phyloP scores from a whole-genome alignment of 1,140 invertebrate species.

The Drepana arcuata region DNA sequence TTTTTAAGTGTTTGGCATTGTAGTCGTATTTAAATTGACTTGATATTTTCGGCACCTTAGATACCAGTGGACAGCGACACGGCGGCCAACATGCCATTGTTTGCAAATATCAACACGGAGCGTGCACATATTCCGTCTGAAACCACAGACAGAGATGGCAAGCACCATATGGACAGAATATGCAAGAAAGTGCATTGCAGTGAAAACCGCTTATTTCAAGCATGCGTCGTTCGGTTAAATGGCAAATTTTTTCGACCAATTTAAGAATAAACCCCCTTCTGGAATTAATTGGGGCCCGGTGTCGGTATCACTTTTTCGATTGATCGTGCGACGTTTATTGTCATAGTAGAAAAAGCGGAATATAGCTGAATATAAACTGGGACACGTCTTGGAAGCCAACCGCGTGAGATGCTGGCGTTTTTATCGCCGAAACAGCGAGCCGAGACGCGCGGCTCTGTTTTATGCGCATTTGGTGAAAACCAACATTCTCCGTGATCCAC shows the following conservation, averaged over 20 bases:
- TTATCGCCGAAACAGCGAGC: slow-evolving; percentile 15
- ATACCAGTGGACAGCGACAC: slow-evolving; percentile 39
- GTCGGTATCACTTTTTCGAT: slow-evolving; percentile 25
- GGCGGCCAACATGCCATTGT: slow-evolving; percentile 54
- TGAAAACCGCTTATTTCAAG: slow-evolving; percentile 14
- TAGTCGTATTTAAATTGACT: slow-evolving; percentile 38
- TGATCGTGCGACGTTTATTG: slow-evolving; percentile 27
- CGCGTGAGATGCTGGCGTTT: slow-evolving; percentile 32
- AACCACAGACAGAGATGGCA: slow-evolving; percentile 17
- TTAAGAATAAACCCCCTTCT: slow-evolving; percentile 32
- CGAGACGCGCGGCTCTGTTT: slow-evolving; percentile 20
- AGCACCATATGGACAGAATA: slow-evolving; percentile 10
- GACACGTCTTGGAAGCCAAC: slow-evolving; percentile 16
- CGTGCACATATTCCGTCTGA: slow-evolving; percentile 22
- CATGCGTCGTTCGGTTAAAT: slow-evolving; percentile 13
- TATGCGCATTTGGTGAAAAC: slow-evolving; percentile 18
- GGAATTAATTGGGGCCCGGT: slow-evolving; percentile 20
- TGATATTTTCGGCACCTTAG: slow-evolving; percentile 36
- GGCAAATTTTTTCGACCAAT: slow-evolving; percentile 37
- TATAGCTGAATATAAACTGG: slow-evolving; percentile 45
- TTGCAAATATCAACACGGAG: slow-evolving; percentile 50
- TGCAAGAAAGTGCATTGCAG: slow-evolving; percentile 6
- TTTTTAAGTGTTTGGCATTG: no score
- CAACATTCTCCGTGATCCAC: slow-evolving; percentile 23
- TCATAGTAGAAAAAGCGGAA: slow-evolving; percentile 27